These are phyloP conservation scores for Corythaeola cristata DNA, from an alignment of 2,113 vertebrate genomes.

Conservation along the genomic window DNA sequence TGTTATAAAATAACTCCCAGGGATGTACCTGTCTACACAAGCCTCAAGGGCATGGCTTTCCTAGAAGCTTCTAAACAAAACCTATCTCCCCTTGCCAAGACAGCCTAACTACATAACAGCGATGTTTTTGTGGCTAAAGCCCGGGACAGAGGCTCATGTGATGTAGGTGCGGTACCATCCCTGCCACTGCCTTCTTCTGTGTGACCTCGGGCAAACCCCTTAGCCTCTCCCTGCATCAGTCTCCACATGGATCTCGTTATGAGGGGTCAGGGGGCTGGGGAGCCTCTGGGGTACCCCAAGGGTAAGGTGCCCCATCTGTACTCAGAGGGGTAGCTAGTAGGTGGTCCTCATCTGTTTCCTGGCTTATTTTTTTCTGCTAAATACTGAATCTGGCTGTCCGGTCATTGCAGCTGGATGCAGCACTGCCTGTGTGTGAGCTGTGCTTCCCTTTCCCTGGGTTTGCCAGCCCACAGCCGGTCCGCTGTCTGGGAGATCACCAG, in stretches of 20 bases:
- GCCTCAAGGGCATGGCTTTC: not conserved
- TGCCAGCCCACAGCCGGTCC: not conserved
- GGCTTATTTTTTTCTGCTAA: not conserved
- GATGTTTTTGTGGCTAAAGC: not conserved
- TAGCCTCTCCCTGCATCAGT: fast-evolving
- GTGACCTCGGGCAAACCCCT: not conserved
- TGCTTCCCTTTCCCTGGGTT: not conserved
- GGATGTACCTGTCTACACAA: not conserved
- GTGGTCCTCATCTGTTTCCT: not conserved
- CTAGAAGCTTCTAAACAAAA: not conserved
- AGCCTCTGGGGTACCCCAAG: fast-evolving
- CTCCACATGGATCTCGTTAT: fast-evolving
- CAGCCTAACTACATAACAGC: not conserved
- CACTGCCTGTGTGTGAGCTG: not conserved
- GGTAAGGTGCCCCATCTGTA: not conserved
- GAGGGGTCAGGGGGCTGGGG: not conserved
- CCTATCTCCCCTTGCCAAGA: not conserved
- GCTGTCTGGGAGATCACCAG: not conserved
- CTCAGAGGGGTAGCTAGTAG: not conserved
- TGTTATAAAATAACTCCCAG: not conserved
- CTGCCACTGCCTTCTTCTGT: not conserved
- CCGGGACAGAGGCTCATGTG: fast-evolving
- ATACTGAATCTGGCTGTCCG: not conserved
- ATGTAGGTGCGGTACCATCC: not conserved
- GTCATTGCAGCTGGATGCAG: not conserved